Evolutionary conservation across 1,140 invertebrate species (phyloP), one percentile per base, ranked within the genome.

Genomic region (Trichogramma pretiosum): DNA sequence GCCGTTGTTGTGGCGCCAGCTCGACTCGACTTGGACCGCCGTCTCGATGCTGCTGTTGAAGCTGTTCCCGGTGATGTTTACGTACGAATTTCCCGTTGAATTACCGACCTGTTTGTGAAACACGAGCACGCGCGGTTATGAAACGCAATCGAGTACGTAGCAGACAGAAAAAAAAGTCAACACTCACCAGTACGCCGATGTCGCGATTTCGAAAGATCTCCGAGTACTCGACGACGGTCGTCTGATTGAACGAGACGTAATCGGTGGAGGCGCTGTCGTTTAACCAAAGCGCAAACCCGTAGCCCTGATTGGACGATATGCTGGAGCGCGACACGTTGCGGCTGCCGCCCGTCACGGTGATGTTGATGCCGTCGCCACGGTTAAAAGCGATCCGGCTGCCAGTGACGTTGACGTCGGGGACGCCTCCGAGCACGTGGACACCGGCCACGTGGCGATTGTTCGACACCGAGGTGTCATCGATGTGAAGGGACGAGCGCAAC

Each of bases 331-430:
- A 93, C 28, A 98, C 76, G 58, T 98, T 93, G 41, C 87, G 76
- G 50, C 83, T 84, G 3, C 94, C 93, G 1, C 93, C 93, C 1
- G 87, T 85, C 47, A 90, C 89, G 0, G 92, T 94, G 3, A 97
- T 84, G 57, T 95, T 94, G 4, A 90, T 74, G 3, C 88, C 87
- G 54, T 95, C 93, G 0, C 93, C 95, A 58, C 84, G 79, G 65
- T 99, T 99, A 55, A 91, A 86, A 1, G 80, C 83, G 30, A 99
- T 87, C 57, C 84, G 77, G 50, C 87, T 91, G 53, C 84, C 81
- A 5, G 93, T 95, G 3, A 99, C 78, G 59, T 98, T 93, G 0
- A 98, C 80, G 60, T 94, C 87, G n/a, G 89, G 89, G 1, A 83
- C 87, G 1, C 93, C 93, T 51, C 76, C 82, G 0, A 82, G 72